Base-by-base conservation (phyloP, 2,797 vertebrate genomes). In the Galaxias olidus region DNA sequence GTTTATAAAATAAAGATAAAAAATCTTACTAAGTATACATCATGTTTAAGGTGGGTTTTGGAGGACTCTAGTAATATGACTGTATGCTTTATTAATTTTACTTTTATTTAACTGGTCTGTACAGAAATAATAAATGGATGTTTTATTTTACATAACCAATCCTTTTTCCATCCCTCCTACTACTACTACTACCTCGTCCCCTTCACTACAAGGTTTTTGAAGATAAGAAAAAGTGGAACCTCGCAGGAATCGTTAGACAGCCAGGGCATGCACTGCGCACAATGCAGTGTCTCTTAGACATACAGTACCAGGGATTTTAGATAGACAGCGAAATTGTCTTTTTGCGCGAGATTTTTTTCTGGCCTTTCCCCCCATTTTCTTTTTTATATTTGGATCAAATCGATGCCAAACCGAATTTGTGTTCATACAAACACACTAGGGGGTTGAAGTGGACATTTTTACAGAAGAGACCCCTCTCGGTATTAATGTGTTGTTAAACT, bases 221-320 rank as follows among this genome's bases (percentile, higher is more conserved):
- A 90, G 90, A 89, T 85, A 73, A 88, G 77, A 86, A 86, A 86
- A 85, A 86, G 77, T 86, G 84, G 86, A 87, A 65, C 72, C 63
- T 73, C 68, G 71, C 87, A 81, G 78, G 80, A 91, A 68, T 79
- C 87, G 80, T 80, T 90, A 93, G 92, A 84, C 76, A 96, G 94
- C 77, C 84, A 96, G 95, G 94, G 93, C 70, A 69, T 67, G 90
- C 90, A 88, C 94, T 96, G 95, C 94, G 94, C 94, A 95, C 95
- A 96, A 96, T 96, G 95, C 95, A 96, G 95, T 89, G 88, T 90
- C 92, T 84, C 63, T 86, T 96, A 96, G 94, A 93, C 87, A 82
- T 90, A 91, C 88, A 95, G 92, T 91, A 83, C 69, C 90, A 90
- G 95, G 94, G 87, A 86, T 87, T 87, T 88, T 91, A 96, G 95